Percentiles rank a stretch among this genome's conserved stretches.
Conservation (phyloP, 2,113 vertebrate species). For the Crocuta crocuta region DNA sequence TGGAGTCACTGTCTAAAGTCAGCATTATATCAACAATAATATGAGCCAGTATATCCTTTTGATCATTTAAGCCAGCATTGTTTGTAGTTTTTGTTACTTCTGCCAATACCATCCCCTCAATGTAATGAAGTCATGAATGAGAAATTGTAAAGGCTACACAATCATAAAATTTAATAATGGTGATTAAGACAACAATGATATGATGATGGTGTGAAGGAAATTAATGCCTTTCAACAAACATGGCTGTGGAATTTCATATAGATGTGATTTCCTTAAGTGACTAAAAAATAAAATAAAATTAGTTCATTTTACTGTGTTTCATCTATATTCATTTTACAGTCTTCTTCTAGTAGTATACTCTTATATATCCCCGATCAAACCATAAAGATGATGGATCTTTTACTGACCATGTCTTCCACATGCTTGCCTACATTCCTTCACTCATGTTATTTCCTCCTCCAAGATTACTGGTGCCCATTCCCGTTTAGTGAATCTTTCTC, state of each 20-base stretch:
- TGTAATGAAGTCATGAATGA: not conserved
- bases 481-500: not conserved
- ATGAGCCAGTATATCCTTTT: not conserved
- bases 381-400: not conserved
- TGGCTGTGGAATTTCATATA: not conserved
- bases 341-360: not conserved
- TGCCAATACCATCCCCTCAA: not conserved
- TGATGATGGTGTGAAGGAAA: not conserved
- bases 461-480: not conserved
- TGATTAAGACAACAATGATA: not conserved
- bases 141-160: not conserved
- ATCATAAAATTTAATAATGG: not conserved
- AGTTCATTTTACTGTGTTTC: not conserved
- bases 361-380: not conserved
- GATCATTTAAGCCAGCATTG: not conserved
- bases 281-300: not conserved
- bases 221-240: not conserved
- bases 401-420: not conserved
- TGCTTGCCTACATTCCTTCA: not conserved
- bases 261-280: not conserved
- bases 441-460: not conserved
- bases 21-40: not conserved
- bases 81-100: not conserved
- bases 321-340: not conserved
- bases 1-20: not conserved